Conservation (phyloP, 2,113 vertebrate genomes). For the Phylloscopus trochiloides region DNA sequence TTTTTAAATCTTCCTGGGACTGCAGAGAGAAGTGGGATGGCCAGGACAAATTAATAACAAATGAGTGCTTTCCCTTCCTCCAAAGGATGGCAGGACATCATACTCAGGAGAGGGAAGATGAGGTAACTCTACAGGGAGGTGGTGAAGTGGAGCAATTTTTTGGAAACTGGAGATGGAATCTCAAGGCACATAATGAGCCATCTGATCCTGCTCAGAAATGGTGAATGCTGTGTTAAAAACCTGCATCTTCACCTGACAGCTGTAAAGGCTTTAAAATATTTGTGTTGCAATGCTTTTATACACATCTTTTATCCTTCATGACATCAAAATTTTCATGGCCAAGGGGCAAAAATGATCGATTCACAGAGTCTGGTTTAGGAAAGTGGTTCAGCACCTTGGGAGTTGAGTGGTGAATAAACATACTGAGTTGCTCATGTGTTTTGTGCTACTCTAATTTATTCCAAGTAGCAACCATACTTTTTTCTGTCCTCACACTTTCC, state of each 20-base stretch:
- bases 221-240: not conserved
- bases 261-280: not conserved
- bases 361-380: not conserved
- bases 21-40: not conserved
- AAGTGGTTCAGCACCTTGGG: not conserved
- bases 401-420: not conserved
- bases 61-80: not conserved
- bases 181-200: not conserved
- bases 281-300: not conserved
- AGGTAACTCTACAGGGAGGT: not conserved
- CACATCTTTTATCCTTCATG: not conserved
- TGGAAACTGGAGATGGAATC: not conserved
- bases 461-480: not conserved
- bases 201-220: not conserved
- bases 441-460: not conserved
- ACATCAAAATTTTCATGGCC: not conserved
- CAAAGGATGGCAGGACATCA: not conserved
- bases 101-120: not conserved
- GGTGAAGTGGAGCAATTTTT: not conserved
- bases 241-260: not conserved
- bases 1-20: not conserved
- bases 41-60: not conserved
- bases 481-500: not conserved
- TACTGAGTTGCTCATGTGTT: accelerated
- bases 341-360: accelerated